Evolutionary conservation across 2,113 vertebrate genomes (phyloP), one percentile per base, ranked within the genome.

Genomic region (Oophaga pumilio): DNA sequence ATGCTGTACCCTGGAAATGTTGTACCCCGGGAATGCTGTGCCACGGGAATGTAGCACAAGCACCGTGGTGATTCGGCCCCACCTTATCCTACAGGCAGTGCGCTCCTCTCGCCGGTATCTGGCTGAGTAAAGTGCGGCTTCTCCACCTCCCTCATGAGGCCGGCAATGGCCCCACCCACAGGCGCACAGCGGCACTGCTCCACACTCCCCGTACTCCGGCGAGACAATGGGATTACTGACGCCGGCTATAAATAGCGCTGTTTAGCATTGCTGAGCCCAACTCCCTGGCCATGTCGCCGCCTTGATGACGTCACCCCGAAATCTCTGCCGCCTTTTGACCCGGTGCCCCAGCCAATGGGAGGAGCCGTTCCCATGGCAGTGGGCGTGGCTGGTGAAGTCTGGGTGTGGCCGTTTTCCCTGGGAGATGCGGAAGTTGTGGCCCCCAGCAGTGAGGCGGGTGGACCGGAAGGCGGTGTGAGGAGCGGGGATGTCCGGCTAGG

Each of bases 401-500:
- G 66, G 76, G 62, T 28, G 49, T 59, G 69, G 12, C 57, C n/a
- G 80, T 68, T n/a, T 49, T 60, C 80, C 53, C 80, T 56, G 43
- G 17, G 71, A 49, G 64, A 84, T 88, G 60, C 87, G 87, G 87
- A 88, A 88, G 87, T 66, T 77, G 59, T 77, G 59, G 43, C 53
- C 43, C 80, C 78, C 24, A 77, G 87, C 60, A 84, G 71, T 50
- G 2, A 53, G 76, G 60, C 76, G 71, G 80, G 87, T 52, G 59
- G 71, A 76, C 79, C 62, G 69, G 87, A 88, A 88, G 87, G 68
- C 43, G 13, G 8, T 26, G 57, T 80, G 86, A 52, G 49, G 33
- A 56, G 68, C 69, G 57, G 87, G 87, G 80, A 88, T 88, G 87
- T 88, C 87, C 87, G 71, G 87, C 87, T 43, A 49, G 87, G 87